Conservation (phyloP, 2,888 invertebrate species). For the Megamerina dolium region DNA sequence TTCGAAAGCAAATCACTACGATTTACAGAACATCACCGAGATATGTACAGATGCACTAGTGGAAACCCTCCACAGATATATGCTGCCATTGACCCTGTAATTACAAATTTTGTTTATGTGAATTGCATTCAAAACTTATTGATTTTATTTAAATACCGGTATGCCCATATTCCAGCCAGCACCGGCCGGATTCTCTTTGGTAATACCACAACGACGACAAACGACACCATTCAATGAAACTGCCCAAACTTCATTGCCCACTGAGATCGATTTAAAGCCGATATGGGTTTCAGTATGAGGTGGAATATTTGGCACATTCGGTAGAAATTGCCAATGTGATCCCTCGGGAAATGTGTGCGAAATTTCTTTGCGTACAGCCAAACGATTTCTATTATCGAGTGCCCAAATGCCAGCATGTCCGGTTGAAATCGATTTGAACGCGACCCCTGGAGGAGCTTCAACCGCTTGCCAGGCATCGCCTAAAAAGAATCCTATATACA, state of each 20-base stretch:
- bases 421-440: slow-evolving; percentile 69
- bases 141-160: slow-evolving; percentile 29
- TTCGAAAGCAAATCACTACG: too few relatives aligned
- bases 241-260: slow-evolving; percentile 72
- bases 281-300: slow-evolving; percentile 52
- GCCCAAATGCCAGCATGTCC: slow-evolving; percentile 74
- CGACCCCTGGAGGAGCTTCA: slow-evolving; percentile 62
- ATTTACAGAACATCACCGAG: too few relatives aligned
- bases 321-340: slow-evolving; percentile 72
- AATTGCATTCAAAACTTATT: not conserved
- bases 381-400: slow-evolving; percentile 63
- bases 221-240: slow-evolving; percentile 64
- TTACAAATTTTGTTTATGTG: slow-evolving; percentile 7
- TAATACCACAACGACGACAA: slow-evolving; percentile 69
- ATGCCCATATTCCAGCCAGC: slow-evolving; percentile 73
- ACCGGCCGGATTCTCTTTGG: slow-evolving; percentile 65
- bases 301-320: slow-evolving; percentile 56
- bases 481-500: not conserved
- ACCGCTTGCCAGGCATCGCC: slow-evolving; percentile 70
- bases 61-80: slow-evolving; percentile 45
- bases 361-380: slow-evolving; percentile 75
- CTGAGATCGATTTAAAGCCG: slow-evolving; percentile 67
- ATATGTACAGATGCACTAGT: too few relatives aligned
- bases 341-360: slow-evolving; percentile 73
- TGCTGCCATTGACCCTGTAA: slow-evolving; percentile 55